A percentile compares a stretch with the other conserved stretches of the same genome.
Conservation (phyloP, 2,888 invertebrate genomes). For the Acanthopleura granulata region DNA sequence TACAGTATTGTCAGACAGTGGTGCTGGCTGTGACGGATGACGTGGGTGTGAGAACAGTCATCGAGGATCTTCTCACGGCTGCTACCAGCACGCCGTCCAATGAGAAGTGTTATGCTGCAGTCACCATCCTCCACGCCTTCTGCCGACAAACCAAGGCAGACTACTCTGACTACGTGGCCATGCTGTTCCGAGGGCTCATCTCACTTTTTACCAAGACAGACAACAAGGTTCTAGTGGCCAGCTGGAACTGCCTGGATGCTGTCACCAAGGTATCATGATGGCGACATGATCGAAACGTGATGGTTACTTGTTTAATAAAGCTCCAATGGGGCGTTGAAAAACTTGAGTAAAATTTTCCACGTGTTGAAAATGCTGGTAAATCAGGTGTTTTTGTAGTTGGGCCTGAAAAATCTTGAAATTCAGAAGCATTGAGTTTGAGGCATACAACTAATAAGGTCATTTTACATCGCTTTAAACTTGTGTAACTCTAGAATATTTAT, state of each 20-base stretch:
- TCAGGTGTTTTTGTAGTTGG: no score
- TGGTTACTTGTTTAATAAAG: no score
- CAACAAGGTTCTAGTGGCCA: conserved; percentile 83
- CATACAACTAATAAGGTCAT: no score
- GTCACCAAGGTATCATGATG: conserved; percentile 80
- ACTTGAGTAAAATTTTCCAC: no score
- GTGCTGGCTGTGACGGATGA: conserved; percentile 88
- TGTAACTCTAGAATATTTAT: no score
- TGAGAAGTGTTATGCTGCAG: conserved; percentile 83
- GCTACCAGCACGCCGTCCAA: conserved; percentile 67
- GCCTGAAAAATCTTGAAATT: no score
- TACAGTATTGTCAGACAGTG: conserved; percentile 93
- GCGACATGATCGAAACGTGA: no score
- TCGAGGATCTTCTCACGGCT: conserved; percentile 87
- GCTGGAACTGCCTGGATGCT: conserved; percentile 92
- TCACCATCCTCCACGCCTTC: conserved; percentile 89
- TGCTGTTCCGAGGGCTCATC: conserved; percentile 88
- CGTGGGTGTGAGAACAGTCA: conserved; percentile 86
- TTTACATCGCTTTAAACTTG: no score
- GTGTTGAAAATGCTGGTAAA: no score
- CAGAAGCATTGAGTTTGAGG: no score
- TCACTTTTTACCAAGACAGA: conserved; percentile 87
- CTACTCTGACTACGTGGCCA: conserved; percentile 88
- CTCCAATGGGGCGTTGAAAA: no score
- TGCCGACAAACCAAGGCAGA: conserved; percentile 91